Base-by-base conservation (phyloP, 2,888 invertebrate genomes). In the Pedicia rivosa region DNA sequence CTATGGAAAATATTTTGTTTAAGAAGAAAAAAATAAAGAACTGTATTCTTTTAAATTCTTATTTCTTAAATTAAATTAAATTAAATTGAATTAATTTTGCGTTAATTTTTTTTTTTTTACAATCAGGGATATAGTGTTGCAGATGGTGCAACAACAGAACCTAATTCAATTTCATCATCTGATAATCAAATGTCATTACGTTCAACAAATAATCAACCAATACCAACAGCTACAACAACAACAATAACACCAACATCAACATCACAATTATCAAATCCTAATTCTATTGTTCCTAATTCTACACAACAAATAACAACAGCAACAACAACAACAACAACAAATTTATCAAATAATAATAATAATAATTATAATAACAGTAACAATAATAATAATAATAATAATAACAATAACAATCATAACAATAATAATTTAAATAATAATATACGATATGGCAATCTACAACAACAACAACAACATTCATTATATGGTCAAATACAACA, bases 51-150 rank as follows among this genome's bases (percentile, higher is more conserved):
- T n/a, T n/a, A n/a, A n/a, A n/a, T n/a, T n/a, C n/a, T n/a, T n/a
- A n/a, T n/a, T n/a, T n/a, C n/a, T n/a, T n/a, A n/a, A n/a, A n/a
- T n/a, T n/a, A n/a, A n/a, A n/a, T n/a, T n/a, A n/a, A n/a, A n/a
- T n/a, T n/a, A n/a, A n/a, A n/a, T n/a, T n/a, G n/a, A n/a, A n/a
- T n/a, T n/a, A n/a, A n/a, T 20, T 6, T 20, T 8, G 8, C 20
- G 20, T 28, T 28, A 27, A 10, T n/a, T 20, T 14, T 30, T 20
- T 30, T 14, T 20, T 32, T 26, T 26, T 19, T 16, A 20, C 33
- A 43, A 35, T 7, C 22, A 50, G 50, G 50, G 53, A n/a, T 55
- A 54, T 30, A 56, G 48, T 15, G 40, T 49, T 42, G 50, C 54
- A 26, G 53, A 53, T 40, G 51, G 50, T 45, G 42, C 38, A 24